Evolutionary conservation across 2,797 vertebrate genomes (phyloP).

Genomic region (Falco concolor): DNA sequence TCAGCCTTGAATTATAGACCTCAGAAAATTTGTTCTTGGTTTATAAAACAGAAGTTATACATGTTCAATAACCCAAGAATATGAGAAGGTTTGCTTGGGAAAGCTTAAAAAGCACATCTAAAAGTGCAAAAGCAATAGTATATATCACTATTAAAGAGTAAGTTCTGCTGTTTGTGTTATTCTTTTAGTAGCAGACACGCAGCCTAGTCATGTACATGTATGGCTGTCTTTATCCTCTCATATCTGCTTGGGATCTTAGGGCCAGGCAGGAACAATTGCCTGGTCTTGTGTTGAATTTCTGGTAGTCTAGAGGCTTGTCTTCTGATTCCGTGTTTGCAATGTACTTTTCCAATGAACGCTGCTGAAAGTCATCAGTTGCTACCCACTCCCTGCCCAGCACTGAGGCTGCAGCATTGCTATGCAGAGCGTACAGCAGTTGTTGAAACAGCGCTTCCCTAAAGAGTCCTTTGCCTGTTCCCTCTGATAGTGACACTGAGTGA

Average conservation of each 20-base stretch:
- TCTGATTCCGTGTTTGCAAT: neutral
- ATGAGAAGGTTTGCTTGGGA: neutral
- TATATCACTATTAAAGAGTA: neutral
- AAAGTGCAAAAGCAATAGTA: neutral
- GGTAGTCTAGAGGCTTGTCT: neutral
- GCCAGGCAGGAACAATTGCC: neutral
- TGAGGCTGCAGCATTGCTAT: neutral
- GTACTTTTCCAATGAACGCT: neutral
- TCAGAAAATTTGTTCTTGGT: neutral
- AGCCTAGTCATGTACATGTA: accelerated
- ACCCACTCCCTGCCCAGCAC: neutral
- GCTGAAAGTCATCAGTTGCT: neutral
- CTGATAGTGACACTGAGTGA: neutral
- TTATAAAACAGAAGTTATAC: neutral
- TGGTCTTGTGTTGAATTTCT: neutral
- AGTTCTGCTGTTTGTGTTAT: neutral
- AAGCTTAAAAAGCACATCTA: neutral
- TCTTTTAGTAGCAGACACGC: neutral
- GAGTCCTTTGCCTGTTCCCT: neutral
- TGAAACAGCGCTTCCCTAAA: neutral
- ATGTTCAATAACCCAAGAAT: neutral
- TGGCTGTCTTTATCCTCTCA: neutral
- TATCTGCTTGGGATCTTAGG: neutral
- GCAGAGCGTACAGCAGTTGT: neutral
- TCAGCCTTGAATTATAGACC: neutral